phyloP scores from a whole-genome alignment of 2,113 vertebrate species.

The Empidonax traillii region DNA sequence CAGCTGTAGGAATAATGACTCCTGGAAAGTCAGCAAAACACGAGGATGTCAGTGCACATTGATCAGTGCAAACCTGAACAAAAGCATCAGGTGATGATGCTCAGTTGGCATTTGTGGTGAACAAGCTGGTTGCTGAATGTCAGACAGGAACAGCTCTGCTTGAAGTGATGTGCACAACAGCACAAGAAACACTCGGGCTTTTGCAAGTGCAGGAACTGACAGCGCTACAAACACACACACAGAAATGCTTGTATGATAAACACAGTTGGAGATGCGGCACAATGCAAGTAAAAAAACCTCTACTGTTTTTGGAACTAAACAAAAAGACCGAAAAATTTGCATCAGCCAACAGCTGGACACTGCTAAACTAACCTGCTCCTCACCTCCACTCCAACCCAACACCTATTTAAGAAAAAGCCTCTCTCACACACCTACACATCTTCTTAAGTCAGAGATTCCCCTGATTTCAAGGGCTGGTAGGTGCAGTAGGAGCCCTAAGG shows the following conservation, averaged over 20 bases:
- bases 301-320: not conserved
- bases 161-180: not conserved
- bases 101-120: not conserved
- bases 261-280: not conserved
- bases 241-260: not conserved
- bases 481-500: not conserved
- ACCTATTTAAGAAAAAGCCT: not conserved
- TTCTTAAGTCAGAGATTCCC: not conserved
- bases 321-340: not conserved
- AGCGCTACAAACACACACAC: not conserved
- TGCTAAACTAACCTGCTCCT: not conserved
- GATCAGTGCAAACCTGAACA: not conserved
- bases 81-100: not conserved
- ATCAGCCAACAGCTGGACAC: not conserved
- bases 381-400: not conserved
- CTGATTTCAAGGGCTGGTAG: not conserved
- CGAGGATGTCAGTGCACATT: not conserved
- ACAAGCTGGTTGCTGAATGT: not conserved
- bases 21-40: not conserved
- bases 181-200: not conserved
- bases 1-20: not conserved
- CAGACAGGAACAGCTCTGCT: not conserved
- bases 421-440: not conserved
- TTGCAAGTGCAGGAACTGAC: not conserved
- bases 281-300: not conserved